Evolutionary conservation across 2,888 invertebrate genomes (phyloP).

Genomic region (Yponomeuta malinellus): DNA sequence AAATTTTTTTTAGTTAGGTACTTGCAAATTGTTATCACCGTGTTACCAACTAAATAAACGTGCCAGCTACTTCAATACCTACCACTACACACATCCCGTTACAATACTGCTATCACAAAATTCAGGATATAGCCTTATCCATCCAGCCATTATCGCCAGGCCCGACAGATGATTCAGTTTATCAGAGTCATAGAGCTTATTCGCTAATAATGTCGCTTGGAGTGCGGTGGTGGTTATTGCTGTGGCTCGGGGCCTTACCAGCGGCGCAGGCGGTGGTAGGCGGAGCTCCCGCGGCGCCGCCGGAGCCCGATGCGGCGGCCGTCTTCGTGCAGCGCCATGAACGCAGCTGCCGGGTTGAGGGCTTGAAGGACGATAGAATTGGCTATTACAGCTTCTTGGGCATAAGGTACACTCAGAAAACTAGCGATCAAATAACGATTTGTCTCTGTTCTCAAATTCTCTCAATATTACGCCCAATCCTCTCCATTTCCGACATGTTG

Average conservation of each 20-base stretch:
- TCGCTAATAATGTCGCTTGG: conserved; percentile 2
- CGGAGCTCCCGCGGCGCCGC: conserved; percentile 78
- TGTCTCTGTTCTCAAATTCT: no score
- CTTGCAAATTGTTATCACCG: not conserved
- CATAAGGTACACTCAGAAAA: conserved; percentile 66
- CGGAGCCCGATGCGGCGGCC: conserved; percentile 83
- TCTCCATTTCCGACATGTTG: no score
- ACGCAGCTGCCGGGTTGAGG: conserved; percentile 78
- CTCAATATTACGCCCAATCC: no score
- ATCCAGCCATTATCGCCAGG: not conserved
- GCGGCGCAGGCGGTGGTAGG: conserved; percentile 76
- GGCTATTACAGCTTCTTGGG: conserved; percentile 84
- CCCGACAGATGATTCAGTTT: not conserved
- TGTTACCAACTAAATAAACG: no score
- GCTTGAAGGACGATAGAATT: conserved; percentile 74
- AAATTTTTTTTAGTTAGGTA: not conserved
- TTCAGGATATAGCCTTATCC: not conserved
- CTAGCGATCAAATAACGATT: no score
- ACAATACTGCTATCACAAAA: not conserved
- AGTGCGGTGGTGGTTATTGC: conserved; percentile 27
- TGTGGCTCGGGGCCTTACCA: conserved; percentile 25
- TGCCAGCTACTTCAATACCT: no score
- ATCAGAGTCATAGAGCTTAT: not conserved
- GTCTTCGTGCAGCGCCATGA: conserved; percentile 79
- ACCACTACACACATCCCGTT: no score